Conservation (phyloP, 2,797 vertebrate species). For the Anguilla pacifica region DNA sequence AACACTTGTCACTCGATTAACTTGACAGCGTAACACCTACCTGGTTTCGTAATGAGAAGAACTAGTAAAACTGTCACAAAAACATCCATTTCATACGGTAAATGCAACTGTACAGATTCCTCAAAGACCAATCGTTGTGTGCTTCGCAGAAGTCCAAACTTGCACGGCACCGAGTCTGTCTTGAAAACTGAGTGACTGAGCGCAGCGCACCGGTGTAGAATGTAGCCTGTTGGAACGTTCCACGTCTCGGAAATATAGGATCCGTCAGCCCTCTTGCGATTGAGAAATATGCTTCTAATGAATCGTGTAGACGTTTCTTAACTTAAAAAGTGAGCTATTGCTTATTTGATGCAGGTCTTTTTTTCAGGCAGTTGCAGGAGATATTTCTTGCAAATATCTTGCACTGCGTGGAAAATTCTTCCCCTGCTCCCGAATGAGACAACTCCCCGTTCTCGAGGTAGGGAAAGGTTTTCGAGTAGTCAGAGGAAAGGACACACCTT, state of each 20-base stretch:
- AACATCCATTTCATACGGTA: constrained; percentile 73
- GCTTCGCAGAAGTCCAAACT: constrained; percentile 38
- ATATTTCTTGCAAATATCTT: not conserved
- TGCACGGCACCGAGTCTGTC: constrained; percentile 51
- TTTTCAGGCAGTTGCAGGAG: not conserved
- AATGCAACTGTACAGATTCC: constrained; percentile 54
- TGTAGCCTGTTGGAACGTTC: constrained; percentile 63
- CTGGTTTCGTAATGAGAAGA: constrained; percentile 65
- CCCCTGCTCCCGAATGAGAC: not conserved
- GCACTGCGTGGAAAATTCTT: not conserved
- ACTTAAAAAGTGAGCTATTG: not conserved
- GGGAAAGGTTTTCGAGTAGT: not conserved
- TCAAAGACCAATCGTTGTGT: constrained; percentile 25
- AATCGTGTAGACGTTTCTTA: not conserved
- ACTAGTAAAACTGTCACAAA: constrained; percentile 64
- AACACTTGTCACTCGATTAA: not conserved
- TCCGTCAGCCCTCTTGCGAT: not conserved
- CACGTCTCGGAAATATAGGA: constrained; percentile 51
- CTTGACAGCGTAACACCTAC: constrained; percentile 48
- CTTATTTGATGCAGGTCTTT: not conserved
- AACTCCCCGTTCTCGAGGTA: not conserved
- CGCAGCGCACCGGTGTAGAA: constrained; percentile 38
- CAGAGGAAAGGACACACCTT: constrained; percentile 3
- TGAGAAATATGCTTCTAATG: not conserved
- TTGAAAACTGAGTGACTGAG: constrained; percentile 37